phyloP scores from a whole-genome alignment of 2,797 vertebrate species.

The Anguilla marmorata region DNA sequence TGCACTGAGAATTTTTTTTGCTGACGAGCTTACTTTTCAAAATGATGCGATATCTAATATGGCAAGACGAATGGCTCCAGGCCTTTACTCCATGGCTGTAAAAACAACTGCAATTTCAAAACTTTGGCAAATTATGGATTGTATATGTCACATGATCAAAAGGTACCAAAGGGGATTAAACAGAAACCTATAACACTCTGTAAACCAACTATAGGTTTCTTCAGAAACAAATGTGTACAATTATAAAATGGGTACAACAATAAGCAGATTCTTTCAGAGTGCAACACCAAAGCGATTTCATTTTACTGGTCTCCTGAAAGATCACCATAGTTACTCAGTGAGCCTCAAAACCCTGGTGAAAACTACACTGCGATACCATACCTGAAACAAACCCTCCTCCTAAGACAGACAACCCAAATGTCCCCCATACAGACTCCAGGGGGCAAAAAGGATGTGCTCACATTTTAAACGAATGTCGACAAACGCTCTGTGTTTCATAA shows the following conservation, averaged over 20 bases:
- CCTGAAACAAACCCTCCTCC: background rate
- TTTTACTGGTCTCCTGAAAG: background rate
- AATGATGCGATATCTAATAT: too few relatives aligned
- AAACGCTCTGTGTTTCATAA: conserved; percentile 12
- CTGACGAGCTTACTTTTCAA: too few relatives aligned
- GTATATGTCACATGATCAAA: too few relatives aligned
- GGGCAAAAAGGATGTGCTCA: background rate
- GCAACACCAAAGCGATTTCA: background rate
- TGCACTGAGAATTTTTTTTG: too few relatives aligned
- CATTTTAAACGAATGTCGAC: background rate
- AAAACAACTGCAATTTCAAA: too few relatives aligned
- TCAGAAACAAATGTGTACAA: too few relatives aligned
- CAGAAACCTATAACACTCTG: too few relatives aligned
- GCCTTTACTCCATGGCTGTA: too few relatives aligned
- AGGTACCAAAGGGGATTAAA: too few relatives aligned
- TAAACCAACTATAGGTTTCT: too few relatives aligned
- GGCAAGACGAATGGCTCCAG: too few relatives aligned
- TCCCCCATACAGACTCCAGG: background rate
- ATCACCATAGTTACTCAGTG: background rate
- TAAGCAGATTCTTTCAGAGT: background rate
- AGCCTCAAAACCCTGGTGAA: background rate
- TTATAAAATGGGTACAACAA: background rate
- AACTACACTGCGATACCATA: background rate
- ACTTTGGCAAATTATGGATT: too few relatives aligned
- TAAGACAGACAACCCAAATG: background rate